Evolutionary conservation across 2,797 vertebrate species (phyloP), one percentile per base, ranked within the genome.

Genomic region (Calcarius lapponicus): DNA sequence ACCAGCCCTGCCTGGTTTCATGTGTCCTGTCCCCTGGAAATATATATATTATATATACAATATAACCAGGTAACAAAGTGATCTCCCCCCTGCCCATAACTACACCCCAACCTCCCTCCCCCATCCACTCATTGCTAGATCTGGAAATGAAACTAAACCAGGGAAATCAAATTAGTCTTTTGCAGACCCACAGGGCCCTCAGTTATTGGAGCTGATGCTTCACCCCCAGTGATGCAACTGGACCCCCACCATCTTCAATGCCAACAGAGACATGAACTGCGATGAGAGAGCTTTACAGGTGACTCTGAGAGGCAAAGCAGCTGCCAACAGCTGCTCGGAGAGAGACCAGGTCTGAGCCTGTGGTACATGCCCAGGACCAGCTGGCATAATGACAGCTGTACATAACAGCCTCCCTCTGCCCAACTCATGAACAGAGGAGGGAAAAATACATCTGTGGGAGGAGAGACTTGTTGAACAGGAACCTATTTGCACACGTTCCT

Each of bases 241-340:
- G 61, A 79, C 3, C 17, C 12, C 8, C n/a, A 3, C 0, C 17
- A 16, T 24, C 22, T 38, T 32, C 50, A 65, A 0, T 1, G 31
- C 2, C 47, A 40, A 16, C 21, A 17, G 67, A 81, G 25, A 7
- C 16, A 36, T 0, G 9, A 40, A 36, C 16, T 38, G 58, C 78
- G 50, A 38, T 38, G 53, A 34, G 66, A 56, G 24, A 36, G 34
- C 20, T 88, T 51, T 57, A 20, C 13, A 43, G 54, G 58, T 4
- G 40, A 32, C 11, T n/a, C 38, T 60, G 51, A 86, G 70, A 36
- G 36, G 54, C n/a, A 58, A 62, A 86, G 22, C 53, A 69, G 43
- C 47, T 69, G 40, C 54, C 51, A 64, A 3, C 14, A 34, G 2
- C 34, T 10, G 2, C 57, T 26, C 34, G 54, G 43, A 58, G 17